These are phyloP conservation scores for Chrysomela aeneicollis DNA, from an alignment of 2,888 invertebrate genomes.

Conservation along the genomic window DNA sequence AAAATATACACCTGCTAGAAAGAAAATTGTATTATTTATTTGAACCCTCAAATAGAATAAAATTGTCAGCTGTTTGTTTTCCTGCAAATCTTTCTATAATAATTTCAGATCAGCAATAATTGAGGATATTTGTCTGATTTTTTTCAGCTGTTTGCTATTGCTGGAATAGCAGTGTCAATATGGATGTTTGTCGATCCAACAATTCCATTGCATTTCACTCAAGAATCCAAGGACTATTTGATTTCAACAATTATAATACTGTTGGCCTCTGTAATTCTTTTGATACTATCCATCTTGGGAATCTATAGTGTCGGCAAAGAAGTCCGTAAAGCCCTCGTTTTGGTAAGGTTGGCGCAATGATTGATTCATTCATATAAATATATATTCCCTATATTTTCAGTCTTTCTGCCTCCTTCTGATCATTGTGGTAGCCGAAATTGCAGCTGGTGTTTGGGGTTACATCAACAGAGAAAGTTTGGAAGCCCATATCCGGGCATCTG, in stretches of 20 bases:
- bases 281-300: slow-evolving; percentile 81
- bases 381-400: slow-evolving; percentile 60
- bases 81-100: too few relatives aligned
- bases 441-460: slow-evolving; percentile 80
- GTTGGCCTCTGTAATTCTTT: slow-evolving; percentile 74
- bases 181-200: slow-evolving; percentile 82
- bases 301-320: slow-evolving; percentile 83
- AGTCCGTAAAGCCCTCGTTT: slow-evolving; percentile 78
- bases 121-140: too few relatives aligned
- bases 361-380: neutral
- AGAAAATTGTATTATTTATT: too few relatives aligned
- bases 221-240: slow-evolving; percentile 69
- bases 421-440: slow-evolving; percentile 80
- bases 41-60: too few relatives aligned
- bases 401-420: slow-evolving; percentile 81
- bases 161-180: slow-evolving; percentile 73
- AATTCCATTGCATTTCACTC: slow-evolving; percentile 74
- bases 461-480: slow-evolving; percentile 74
- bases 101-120: too few relatives aligned
- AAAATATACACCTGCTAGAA: too few relatives aligned
- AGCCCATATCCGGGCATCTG: slow-evolving; percentile 69
- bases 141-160: slow-evolving; percentile 76
- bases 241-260: slow-evolving; percentile 78
- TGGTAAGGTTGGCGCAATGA: slow-evolving; percentile 64
- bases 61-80: too few relatives aligned